A percentile compares a stretch with the other conserved stretches of the same genome.
These are phyloP conservation scores for Plectropomus leopardus DNA, from an alignment of 2,113 vertebrate species.

Conservation along the genomic window DNA sequence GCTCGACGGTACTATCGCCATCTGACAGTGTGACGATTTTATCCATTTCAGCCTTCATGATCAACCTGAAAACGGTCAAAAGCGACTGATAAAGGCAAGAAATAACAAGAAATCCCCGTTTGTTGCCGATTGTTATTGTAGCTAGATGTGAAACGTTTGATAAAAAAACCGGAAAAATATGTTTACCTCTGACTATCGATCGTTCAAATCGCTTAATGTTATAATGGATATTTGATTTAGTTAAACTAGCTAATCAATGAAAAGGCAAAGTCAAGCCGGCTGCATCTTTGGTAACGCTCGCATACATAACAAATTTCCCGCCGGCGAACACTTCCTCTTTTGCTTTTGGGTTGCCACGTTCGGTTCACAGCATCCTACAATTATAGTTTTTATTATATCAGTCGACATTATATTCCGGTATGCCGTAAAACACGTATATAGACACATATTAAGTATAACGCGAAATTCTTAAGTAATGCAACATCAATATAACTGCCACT, in stretches of 20 bases:
- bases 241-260: background rate
- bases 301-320: slow-evolving; percentile 57
- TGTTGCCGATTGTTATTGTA: background rate
- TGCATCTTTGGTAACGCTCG: background rate
- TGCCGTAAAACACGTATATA: too few relatives aligned
- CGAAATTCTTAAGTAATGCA: background rate
- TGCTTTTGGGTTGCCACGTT: slow-evolving; percentile 65
- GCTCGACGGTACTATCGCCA: slow-evolving; percentile 66
- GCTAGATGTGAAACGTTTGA: background rate
- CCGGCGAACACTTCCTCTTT: slow-evolving; percentile 66
- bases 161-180: background rate
- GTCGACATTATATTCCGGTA: rapidly evolving
- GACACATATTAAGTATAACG: rapidly evolving
- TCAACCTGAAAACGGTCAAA: background rate
- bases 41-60: slow-evolving; percentile 74
- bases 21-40: slow-evolving; percentile 78
- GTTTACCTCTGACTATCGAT: background rate
- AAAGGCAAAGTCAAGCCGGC: background rate
- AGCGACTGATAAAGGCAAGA: background rate
- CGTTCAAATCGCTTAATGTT: background rate
- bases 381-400: background rate
- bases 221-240: background rate
- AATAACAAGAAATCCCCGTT: background rate
- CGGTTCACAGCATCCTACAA: background rate
- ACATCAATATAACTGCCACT: rapidly evolving